Evolutionary conservation across 2,113 vertebrate genomes (phyloP).

Genomic region (Chionomys nivalis): DNA sequence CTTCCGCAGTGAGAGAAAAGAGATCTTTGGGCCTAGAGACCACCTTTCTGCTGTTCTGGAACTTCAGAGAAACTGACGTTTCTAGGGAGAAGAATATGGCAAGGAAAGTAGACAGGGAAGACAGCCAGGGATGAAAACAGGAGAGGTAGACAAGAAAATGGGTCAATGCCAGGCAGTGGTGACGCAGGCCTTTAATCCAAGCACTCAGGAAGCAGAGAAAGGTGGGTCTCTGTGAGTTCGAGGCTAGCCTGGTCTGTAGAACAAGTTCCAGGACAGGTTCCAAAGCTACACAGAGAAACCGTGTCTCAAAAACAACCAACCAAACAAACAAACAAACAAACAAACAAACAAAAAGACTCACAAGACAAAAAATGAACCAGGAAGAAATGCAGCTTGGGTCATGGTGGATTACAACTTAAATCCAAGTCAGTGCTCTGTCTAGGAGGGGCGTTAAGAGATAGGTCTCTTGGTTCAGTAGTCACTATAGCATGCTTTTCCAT

Average conservation of each 20-base stretch:
- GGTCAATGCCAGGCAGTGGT: too few species aligned
- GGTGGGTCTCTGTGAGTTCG: too few species aligned
- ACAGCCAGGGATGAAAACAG: not conserved
- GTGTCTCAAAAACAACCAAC: too few species aligned
- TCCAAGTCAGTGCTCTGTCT: not conserved
- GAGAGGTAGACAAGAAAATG: not conserved
- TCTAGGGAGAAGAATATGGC: not conserved
- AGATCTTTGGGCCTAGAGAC: not conserved
- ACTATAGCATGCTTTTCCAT: not conserved
- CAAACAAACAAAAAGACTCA: not conserved
- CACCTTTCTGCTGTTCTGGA: not conserved
- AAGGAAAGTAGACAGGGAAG: not conserved
- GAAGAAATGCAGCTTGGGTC: not conserved
- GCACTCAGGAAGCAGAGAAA: too few species aligned
- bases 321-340: too few species aligned
- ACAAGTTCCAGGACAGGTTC: too few species aligned
- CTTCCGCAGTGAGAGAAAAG: not conserved
- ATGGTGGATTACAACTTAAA: not conserved
- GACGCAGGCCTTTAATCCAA: too few species aligned
- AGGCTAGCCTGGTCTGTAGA: too few species aligned
- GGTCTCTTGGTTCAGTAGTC: not conserved
- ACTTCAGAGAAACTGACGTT: not conserved
- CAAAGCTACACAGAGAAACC: too few species aligned
- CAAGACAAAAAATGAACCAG: not conserved
- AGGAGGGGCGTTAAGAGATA: constrained; percentile 11